A percentile compares a stretch with the other conserved stretches of the same genome.
Evolutionary conservation across 2,888 invertebrate genomes (phyloP).

Genomic region (Pantelozetes paolii): DNA sequence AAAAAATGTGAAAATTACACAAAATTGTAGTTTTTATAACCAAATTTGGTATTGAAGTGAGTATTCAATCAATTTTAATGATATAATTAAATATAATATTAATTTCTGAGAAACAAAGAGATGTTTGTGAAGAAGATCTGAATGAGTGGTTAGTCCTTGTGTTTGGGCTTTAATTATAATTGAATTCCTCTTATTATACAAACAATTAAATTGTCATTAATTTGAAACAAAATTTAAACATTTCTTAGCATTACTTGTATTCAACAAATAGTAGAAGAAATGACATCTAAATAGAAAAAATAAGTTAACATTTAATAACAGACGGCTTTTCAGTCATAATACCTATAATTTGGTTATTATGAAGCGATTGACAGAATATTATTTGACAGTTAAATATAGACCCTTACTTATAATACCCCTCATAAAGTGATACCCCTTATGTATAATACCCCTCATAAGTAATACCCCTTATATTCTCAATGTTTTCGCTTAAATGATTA

Average conservation of each 20-base stretch:
- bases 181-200: not conserved
- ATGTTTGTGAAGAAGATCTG: not conserved
- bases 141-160: slow-evolving; percentile 8
- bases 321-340: not conserved
- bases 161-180: slow-evolving; percentile 4
- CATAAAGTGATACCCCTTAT: too few species aligned
- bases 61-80: slow-evolving; percentile 16
- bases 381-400: slow-evolving; percentile 27
- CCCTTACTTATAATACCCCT: too few species aligned
- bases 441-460: not conserved
- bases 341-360: slow-evolving; percentile 32
- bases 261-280: not conserved
- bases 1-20: not conserved
- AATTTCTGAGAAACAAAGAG: not conserved
- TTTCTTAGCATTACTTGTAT: not conserved
- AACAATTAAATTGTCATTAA: slow-evolving; percentile 33
- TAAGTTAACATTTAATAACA: slow-evolving; percentile 12
- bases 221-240: not conserved
- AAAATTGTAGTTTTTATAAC: not conserved
- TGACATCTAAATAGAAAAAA: slow-evolving; percentile 9
- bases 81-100: slow-evolving; percentile 22
- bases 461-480: not conserved
- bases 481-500: slow-evolving; percentile 8
- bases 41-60: too few species aligned
- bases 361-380: slow-evolving; percentile 19